Percentiles rank a stretch among this genome's conserved stretches.
Conservation (phyloP, 2,888 invertebrate genomes). For the Hartigia nigra region DNA sequence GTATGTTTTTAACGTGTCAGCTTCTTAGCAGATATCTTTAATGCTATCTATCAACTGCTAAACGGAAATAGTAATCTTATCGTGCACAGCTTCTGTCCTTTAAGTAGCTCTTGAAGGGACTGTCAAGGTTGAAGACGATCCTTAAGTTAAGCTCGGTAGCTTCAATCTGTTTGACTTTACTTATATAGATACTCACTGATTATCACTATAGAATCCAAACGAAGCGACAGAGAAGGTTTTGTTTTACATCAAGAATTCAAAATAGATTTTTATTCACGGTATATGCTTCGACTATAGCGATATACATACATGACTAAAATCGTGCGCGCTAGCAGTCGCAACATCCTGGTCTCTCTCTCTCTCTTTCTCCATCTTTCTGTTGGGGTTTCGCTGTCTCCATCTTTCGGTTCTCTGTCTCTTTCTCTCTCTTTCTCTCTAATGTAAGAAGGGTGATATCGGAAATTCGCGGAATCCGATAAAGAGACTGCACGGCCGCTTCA, state of each 20-base stretch:
- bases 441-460: slow-evolving; percentile 31
- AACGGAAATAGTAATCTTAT: neutral
- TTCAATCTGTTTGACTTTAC: neutral
- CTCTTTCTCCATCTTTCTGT: slow-evolving; percentile 34
- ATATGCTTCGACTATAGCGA: neutral
- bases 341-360: slow-evolving; percentile 29
- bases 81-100: neutral
- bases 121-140: neutral
- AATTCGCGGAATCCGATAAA: slow-evolving; percentile 42
- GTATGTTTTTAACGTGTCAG: neutral
- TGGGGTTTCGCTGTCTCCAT: no score
- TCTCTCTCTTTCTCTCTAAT: neutral
- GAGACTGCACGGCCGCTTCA: slow-evolving; percentile 22
- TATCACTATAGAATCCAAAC: neutral
- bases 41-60: neutral
- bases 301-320: neutral
- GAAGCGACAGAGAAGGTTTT: neutral
- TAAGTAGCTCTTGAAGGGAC: neutral
- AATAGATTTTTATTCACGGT: neutral
- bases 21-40: neutral
- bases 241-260: neutral
- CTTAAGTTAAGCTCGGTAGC: neutral
- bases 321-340: neutral
- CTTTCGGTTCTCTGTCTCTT: slow-evolving; percentile 16
- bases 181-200: neutral